Conservation (phyloP, 2,113 vertebrate genomes). For the Centropus bengalensis region DNA sequence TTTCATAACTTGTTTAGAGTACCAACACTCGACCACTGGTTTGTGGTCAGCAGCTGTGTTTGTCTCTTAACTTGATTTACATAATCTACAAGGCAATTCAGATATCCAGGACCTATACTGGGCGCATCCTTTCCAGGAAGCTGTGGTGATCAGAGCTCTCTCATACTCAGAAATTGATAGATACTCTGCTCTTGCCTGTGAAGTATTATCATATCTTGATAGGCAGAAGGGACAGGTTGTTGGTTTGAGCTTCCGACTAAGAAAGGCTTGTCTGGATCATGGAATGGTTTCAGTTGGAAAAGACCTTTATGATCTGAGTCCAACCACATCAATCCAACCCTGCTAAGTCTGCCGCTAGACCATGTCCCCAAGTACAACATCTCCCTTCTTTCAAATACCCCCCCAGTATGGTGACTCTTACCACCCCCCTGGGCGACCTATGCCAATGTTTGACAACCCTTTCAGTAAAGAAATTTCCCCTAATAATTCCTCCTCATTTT, state of each 20-base stretch:
- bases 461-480: too few relatives aligned
- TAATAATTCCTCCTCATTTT: not conserved
- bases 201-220: not conserved
- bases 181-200: not conserved
- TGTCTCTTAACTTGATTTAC: not conserved
- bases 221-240: not conserved
- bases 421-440: too few relatives aligned
- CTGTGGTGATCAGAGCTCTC: not conserved
- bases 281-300: too few relatives aligned
- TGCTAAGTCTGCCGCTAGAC: too few relatives aligned
- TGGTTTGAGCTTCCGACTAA: not conserved
- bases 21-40: rapidly evolving
- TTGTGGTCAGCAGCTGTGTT: not conserved
- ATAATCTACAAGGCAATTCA: not conserved
- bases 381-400: too few relatives aligned
- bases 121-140: not conserved
- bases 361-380: too few relatives aligned
- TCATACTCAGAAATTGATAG: not conserved
- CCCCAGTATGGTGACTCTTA: too few relatives aligned
- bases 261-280: not conserved
- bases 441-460: too few relatives aligned
- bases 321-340: too few relatives aligned
- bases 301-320: too few relatives aligned
- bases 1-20: not conserved
- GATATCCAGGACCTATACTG: not conserved